Base-by-base conservation (phyloP, 2,797 vertebrate species). In the Bradypodion ventrale region DNA sequence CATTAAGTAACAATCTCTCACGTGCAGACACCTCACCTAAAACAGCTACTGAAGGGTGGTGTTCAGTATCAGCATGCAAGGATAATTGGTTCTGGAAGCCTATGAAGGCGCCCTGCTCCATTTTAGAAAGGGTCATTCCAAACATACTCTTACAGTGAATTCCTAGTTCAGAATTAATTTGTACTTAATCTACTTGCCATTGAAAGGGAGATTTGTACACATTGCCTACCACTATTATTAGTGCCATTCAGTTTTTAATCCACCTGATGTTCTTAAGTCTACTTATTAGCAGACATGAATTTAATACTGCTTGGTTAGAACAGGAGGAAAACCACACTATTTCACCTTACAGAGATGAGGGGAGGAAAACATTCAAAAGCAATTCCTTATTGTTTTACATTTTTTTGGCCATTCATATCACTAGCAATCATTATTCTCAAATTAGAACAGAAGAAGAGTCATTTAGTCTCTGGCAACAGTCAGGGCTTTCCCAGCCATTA, bases 181-280 rank as follows among this genome's bases (percentile, higher is more conserved):
- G 81, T 91, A 92, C 86, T 87, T 82, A 60, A 82, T 75, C 59
- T 65, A 82, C 59, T 82, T 49, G 85, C 78, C 87, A 87, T 76
- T 85, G 88, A 91, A 90, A 92, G 85, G 83, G 83, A 92, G 88
- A 91, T 91, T 90, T 90, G 89, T 90, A 90, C 88, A 91, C 85
- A 92, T 88, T 91, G 91, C 91, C 88, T 91, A 88, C 49, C 88
- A 84, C 88, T 90, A 63, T 91, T 91, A 89, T 92, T 91, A 92
- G 87, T 74, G 82, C 78, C 83, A 81, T 70, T 90, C 87, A 91
- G 80, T 76, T 75, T 0, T 0, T 88, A 91, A 94, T 91, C 89
- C 91, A 92, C 87, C 90, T 92, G 89, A 85, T 86, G 82, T 73
- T 87, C 89, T 87, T 83, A 74, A 83, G 78, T 87, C 90, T 91